These are phyloP conservation scores for Caenorhabditis auriculariae DNA, from an alignment of 2,888 invertebrate species.

Conservation along the genomic window DNA sequence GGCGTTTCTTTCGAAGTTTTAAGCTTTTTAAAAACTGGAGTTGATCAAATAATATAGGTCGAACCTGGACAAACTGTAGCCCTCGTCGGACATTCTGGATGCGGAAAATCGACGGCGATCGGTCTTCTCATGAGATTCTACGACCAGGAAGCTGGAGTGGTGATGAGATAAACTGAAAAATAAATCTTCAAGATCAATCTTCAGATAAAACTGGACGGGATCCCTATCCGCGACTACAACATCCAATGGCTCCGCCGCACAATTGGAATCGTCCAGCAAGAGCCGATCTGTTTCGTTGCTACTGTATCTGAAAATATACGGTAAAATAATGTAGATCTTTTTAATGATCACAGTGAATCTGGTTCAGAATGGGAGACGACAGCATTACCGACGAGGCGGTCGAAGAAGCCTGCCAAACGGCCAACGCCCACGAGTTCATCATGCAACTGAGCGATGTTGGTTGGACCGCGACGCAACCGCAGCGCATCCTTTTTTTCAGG, in stretches of 20 bases:
- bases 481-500: slow-evolving; percentile 12
- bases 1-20: slow-evolving; percentile 40
- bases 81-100: slow-evolving; percentile 55
- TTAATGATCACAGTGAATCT: slow-evolving; percentile 55
- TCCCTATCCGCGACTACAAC: slow-evolving; percentile 51
- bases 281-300: slow-evolving; percentile 65
- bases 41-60: slow-evolving; percentile 8
- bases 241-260: slow-evolving; percentile 63
- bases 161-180: slow-evolving; percentile 7
- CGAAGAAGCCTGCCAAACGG: slow-evolving; percentile 41
- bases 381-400: slow-evolving; percentile 49
- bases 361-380: slow-evolving; percentile 66
- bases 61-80: slow-evolving; percentile 50
- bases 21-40: not conserved
- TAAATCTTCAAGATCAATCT: slow-evolving; percentile 1
- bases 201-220: slow-evolving; percentile 65
- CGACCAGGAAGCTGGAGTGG: slow-evolving; percentile 40
- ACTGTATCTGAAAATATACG: slow-evolving; percentile 63
- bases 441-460: slow-evolving; percentile 61
- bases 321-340: slow-evolving; percentile 53
- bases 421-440: slow-evolving; percentile 67
- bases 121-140: slow-evolving; percentile 51
- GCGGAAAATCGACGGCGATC: slow-evolving; percentile 54
- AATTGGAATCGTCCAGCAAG: slow-evolving; percentile 66
- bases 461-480: not conserved